Evolutionary conservation across 2,888 invertebrate genomes (phyloP).

Genomic region (Phlogophora meticulosa): DNA sequence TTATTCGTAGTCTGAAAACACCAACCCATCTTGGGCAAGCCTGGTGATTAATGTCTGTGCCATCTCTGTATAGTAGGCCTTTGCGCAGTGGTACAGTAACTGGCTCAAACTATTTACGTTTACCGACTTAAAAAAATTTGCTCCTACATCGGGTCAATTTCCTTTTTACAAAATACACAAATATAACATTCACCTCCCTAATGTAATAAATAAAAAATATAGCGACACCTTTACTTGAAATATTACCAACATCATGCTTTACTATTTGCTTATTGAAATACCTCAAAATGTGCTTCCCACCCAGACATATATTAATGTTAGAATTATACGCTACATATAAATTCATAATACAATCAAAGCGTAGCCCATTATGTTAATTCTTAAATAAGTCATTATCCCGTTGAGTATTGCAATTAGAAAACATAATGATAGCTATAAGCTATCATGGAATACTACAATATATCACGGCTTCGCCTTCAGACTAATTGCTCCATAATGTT

Average conservation of each 20-base stretch:
- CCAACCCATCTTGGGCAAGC: too few species aligned
- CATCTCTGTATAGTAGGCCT: too few species aligned
- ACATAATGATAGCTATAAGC: constrained; percentile 64
- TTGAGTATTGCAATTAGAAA: constrained; percentile 66
- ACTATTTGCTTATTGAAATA: constrained; percentile 56
- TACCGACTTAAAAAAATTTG: constrained; percentile 31
- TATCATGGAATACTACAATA: constrained; percentile 61
- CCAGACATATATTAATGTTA: constrained; percentile 53
- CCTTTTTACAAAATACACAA: constrained; percentile 26
- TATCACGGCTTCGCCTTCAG: constrained; percentile 73
- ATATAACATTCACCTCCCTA: constrained; percentile 32
- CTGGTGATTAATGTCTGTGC: too few species aligned
- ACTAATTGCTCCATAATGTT: constrained; percentile 77
- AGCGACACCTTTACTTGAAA: constrained; percentile 41
- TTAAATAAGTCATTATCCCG: constrained; percentile 65
- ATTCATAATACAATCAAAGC: constrained; percentile 57
- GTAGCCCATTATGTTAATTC: constrained; percentile 63
- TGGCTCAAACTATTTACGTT: not conserved
- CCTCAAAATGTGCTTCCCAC: constrained; percentile 49
- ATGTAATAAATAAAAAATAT: constrained; percentile 49
- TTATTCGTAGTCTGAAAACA: too few species aligned
- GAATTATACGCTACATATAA: constrained; percentile 61
- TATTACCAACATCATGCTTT: constrained; percentile 49
- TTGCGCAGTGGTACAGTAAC: too few species aligned
- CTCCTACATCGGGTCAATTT: constrained; percentile 1